Evolutionary conservation across 2,113 vertebrate species (phyloP), one percentile per base, ranked within the genome.

Genomic region (Microcebus ravelobensis): DNA sequence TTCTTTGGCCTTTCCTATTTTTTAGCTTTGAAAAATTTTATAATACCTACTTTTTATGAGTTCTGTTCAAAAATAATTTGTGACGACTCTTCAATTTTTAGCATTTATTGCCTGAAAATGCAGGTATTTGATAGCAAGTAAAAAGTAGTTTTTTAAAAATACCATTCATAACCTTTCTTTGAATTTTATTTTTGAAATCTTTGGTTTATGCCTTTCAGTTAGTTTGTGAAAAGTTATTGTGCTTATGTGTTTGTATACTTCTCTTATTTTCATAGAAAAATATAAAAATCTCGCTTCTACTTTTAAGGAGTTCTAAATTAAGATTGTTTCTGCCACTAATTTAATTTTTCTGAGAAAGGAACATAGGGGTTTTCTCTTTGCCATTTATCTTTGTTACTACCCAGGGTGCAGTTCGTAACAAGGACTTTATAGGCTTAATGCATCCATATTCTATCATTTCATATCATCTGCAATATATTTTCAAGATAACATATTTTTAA

Each of bases 311-410:
- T 92, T 90, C 18, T 61, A 70, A 83, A 55, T 94, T 77, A 88
- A 92, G 59, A 87, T 95, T 81, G 7, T 57, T 93, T 82, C 74
- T 94, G 83, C 55, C 91, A 14, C 36, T 67, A 71, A 85, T 74
- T 85, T 82, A 90, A 71, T 94, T 90, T 34, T 85, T 86, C 77
- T 92, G 92, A 92, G 84, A 87, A 87, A 90, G 67, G 31, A 84
- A 18, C 13, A n/a, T 3, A 93, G 42, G 45, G 11, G 6, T 80
- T 93, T 90, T 21, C 15, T 79, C 13, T 74, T 79, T 90, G 65
- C 55, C 18, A 25, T 48, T 0, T 87, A 42, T 95, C 25, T 95
- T 76, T 97, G 67, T 94, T 52, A 68, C 55, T 63, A 12, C 6
- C n/a, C 89, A 79, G 67, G 12, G 36, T 87, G 74, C 74, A 83